These are phyloP conservation scores for Pseudoatta argentina DNA, from an alignment of 1,140 invertebrate species.

Conservation along the genomic window DNA sequence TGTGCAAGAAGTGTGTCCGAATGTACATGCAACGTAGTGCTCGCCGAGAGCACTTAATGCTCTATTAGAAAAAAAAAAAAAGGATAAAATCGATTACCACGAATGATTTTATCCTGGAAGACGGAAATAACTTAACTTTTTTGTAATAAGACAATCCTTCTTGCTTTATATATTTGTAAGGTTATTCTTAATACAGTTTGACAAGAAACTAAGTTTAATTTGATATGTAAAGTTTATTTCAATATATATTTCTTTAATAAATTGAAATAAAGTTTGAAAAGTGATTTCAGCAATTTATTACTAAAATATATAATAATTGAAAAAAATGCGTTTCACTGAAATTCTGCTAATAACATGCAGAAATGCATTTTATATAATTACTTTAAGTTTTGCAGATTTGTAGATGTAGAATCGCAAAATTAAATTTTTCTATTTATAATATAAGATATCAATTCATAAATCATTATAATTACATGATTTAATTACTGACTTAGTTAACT, in stretches of 20 bases:
- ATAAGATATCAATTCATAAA: neutral
- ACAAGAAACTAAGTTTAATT: neutral
- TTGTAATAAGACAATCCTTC: neutral
- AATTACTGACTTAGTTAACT: neutral
- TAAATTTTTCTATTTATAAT: neutral
- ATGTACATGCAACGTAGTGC: neutral
- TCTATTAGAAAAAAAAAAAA: slow-evolving; percentile 6
- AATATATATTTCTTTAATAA: neutral
- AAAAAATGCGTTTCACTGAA: neutral
- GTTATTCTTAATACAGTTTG: neutral
- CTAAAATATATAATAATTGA: too few species aligned
- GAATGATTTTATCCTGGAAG: slow-evolving; percentile 9
- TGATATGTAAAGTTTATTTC: neutral
- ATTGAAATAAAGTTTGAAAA: neutral
- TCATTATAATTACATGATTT: neutral
- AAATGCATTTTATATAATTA: neutral
- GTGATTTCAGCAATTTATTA: neutral
- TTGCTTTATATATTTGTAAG: neutral
- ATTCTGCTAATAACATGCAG: neutral
- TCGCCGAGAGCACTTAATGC: slow-evolving; percentile 17
- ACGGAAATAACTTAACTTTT: slow-evolving; percentile 6
- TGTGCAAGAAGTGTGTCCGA: slow-evolving; percentile 2
- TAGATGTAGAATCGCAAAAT: neutral
- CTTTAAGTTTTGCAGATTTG: neutral
- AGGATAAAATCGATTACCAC: neutral